Conservation (phyloP, 2,797 vertebrate species). For the Xerus rutilus region DNA sequence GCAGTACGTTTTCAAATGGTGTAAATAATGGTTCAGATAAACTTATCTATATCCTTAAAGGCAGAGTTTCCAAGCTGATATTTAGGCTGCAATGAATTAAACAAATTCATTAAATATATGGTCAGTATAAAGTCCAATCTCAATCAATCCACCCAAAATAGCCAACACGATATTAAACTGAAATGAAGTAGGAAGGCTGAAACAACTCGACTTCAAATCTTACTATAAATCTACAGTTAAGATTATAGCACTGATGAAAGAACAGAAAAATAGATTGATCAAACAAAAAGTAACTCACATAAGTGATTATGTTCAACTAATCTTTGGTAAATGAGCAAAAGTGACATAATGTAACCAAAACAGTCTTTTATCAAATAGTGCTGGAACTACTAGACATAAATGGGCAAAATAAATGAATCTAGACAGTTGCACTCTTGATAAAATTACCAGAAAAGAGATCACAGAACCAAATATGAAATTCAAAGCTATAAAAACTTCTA, state of each 20-base stretch:
- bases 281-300: neutral
- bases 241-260: neutral
- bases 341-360: neutral
- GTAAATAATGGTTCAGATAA: neutral
- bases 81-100: neutral
- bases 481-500: neutral
- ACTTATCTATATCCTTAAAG: neutral
- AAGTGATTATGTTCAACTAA: neutral
- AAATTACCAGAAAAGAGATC: neutral
- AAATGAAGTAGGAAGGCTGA: neutral
- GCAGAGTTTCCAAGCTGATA: neutral
- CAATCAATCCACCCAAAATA: neutral
- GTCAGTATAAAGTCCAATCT: neutral
- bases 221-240: neutral
- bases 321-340: neutral
- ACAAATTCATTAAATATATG: neutral
- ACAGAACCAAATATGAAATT: neutral
- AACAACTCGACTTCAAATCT: neutral
- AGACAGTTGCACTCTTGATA: neutral
- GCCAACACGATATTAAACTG: neutral
- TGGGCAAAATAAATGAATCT: neutral
- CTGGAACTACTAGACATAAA: neutral
- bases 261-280: neutral
- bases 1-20: neutral
- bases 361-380: neutral